Evolutionary conservation across 2,113 vertebrate species (phyloP), one percentile per base, ranked within the genome.

Genomic region (Chrysemys picta): DNA sequence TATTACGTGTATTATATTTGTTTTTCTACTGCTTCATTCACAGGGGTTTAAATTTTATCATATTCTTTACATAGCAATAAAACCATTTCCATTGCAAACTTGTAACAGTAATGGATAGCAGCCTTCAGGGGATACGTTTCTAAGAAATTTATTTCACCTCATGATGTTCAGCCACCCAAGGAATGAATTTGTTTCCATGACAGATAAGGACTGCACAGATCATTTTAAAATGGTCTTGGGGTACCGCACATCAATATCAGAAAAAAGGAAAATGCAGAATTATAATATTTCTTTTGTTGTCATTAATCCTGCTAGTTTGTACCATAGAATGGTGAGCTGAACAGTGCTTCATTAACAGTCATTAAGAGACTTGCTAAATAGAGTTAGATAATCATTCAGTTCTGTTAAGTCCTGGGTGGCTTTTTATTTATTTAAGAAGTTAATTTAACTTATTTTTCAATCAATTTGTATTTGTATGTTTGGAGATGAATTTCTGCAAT

Each of bases 131-230:
- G 92, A 98, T 85, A 98, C 91, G 88, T 94, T 98, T 97, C 94
- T 93, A 86, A 98, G 94, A 98, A 98, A 98, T 98, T 98, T 98
- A 98, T 98, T 98, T 98, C 94, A 85, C 82, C 94, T 98, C 93
- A 83, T 96, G 96, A 95, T 98, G 93, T 84, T 98, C 96, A 98
- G 95, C 90, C 95, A 98, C 94, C 88, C 96, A 98, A 95, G 0
- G 56, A 98, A 98, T 90, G 83, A 97, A 97, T 98, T 97, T 97
- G 90, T 98, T 98, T 97, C 96, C 87, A 50, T 90, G 97, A 97
- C 97, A 98, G 96, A 96, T 96, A 97, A 97, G 85, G 83, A 98
- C 96, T 94, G 93, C 93, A 94, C 85, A 94, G 95, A 97, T 97
- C 95, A 95, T 95, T 97, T 96, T 90, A 86, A 98, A 98, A 97